Percentiles rank a stretch among this genome's conserved stretches.
Evolutionary conservation across 2,797 vertebrate genomes (phyloP).

Genomic region (Martes flavigula): DNA sequence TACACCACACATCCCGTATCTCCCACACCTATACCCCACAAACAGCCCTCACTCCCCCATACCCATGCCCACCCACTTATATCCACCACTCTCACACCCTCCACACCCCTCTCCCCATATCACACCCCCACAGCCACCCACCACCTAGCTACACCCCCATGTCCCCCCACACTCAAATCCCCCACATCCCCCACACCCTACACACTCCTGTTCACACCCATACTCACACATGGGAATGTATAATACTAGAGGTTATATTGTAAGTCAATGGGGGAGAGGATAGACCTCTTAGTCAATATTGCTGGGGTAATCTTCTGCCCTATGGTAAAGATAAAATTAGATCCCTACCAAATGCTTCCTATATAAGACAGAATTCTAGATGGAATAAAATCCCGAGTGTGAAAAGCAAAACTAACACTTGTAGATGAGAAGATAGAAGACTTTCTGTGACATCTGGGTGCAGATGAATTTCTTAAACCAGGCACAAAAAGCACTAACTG

Average conservation of each 20-base stretch:
- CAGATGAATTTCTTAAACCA: not conserved
- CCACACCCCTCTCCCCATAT: not conserved
- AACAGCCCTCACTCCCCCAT: not conserved
- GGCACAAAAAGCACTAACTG: not conserved
- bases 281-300: not conserved
- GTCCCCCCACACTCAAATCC: not conserved
- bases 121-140: no score
- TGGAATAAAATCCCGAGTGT: not conserved
- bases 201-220: not conserved
- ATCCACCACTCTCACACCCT: not conserved
- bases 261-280: not conserved
- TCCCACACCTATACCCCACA: not conserved
- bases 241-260: not conserved
- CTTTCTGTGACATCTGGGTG: not conserved
- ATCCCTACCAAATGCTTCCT: not conserved
- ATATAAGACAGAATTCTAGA: not conserved
- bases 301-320: not conserved
- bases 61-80: not conserved
- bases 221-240: no score
- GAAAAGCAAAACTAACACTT: not conserved
- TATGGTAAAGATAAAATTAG: not conserved
- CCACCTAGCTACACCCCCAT: not conserved
- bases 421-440: not conserved
- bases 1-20: not conserved
- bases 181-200: no score